Conservation (phyloP, 2,113 vertebrate genomes). For the Neofelis nebulosa region DNA sequence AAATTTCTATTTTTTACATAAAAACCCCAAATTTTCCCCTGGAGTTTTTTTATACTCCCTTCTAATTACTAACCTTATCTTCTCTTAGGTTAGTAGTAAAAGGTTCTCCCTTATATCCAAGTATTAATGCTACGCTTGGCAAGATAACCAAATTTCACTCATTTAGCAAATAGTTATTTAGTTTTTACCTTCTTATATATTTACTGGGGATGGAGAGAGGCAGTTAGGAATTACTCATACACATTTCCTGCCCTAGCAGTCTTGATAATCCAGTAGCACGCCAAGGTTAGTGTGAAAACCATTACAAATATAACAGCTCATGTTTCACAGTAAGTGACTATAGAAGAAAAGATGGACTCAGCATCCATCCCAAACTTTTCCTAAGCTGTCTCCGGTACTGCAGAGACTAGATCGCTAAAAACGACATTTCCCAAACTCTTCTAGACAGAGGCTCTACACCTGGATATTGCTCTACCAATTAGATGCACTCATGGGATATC, state of each 20-base stretch:
- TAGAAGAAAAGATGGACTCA: background rate
- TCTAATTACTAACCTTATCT: slow-evolving; percentile 39
- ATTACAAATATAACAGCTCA: background rate
- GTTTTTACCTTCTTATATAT: background rate
- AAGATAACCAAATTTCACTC: slow-evolving; percentile 37
- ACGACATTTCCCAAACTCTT: background rate
- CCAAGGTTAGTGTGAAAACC: background rate
- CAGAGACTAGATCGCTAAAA: background rate
- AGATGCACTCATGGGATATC: background rate
- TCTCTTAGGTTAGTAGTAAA: slow-evolving; percentile 28
- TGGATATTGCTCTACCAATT: background rate
- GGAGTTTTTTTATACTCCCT: background rate
- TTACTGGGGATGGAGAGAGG: background rate
- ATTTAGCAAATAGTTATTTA: background rate
- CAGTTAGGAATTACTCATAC: slow-evolving; percentile 1
- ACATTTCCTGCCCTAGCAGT: background rate
- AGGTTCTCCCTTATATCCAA: slow-evolving; percentile 25
- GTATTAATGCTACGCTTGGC: slow-evolving; percentile 3
- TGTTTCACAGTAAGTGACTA: background rate
- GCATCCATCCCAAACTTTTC: background rate
- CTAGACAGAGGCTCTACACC: background rate
- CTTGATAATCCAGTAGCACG: background rate
- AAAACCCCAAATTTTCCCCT: slow-evolving; percentile 19
- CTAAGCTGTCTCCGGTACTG: background rate
- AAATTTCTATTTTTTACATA: slow-evolving; percentile 4